phyloP scores from a whole-genome alignment of 2,113 vertebrate genomes.

The Hemibagrus wyckioides region DNA sequence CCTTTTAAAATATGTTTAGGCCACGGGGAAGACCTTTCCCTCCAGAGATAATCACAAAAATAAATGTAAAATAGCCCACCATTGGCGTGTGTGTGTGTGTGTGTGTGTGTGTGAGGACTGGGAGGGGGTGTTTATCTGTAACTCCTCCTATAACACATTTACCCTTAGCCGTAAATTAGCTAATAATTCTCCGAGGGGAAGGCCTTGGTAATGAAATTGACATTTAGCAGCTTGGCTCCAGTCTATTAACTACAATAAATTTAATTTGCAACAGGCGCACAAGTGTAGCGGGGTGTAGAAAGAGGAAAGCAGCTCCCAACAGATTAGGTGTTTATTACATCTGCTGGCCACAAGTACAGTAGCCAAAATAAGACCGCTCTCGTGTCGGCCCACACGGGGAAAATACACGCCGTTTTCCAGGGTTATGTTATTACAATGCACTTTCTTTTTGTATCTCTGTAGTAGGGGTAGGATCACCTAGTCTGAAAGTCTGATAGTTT shows the following conservation, averaged over 20 bases:
- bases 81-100: constrained; percentile 55
- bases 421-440: neutral
- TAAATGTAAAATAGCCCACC: constrained; percentile 76
- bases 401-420: constrained; percentile 58
- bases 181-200: constrained; percentile 81
- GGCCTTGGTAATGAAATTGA: constrained; percentile 81
- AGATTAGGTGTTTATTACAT: constrained; percentile 66
- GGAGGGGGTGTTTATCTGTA: constrained; percentile 74
- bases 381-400: constrained; percentile 63
- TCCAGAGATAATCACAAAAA: constrained; percentile 77
- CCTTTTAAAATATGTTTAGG: constrained; percentile 78
- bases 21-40: constrained; percentile 76
- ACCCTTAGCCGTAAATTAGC: constrained; percentile 76
- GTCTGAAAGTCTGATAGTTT: neutral
- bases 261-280: constrained; percentile 78
- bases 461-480: neutral
- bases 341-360: constrained; percentile 69
- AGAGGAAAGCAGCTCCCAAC: constrained; percentile 22
- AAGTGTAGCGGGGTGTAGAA: constrained; percentile 62
- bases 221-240: constrained; percentile 79
- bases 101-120: neutral
- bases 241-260: constrained; percentile 83
- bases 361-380: constrained; percentile 66
- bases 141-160: constrained; percentile 77
- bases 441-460: neutral